Evolutionary conservation across 2,113 vertebrate species (phyloP).

Genomic region (Natator depressus): DNA sequence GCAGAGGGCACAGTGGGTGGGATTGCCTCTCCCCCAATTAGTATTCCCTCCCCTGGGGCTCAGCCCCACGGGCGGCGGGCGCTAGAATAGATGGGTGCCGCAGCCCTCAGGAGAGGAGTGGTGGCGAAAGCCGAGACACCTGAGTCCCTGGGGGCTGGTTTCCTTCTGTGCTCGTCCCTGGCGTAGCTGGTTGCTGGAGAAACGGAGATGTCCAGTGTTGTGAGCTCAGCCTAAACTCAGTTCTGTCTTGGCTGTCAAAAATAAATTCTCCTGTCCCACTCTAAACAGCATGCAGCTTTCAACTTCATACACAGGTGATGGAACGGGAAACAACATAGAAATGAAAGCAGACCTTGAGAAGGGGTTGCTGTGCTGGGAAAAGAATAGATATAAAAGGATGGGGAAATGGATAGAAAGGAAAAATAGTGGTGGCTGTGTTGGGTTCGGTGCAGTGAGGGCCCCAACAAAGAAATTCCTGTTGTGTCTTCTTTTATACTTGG

Average conservation of each 20-base stretch:
- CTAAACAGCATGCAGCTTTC: neutral
- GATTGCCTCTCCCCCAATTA: too few relatives aligned
- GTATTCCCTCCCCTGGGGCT: accelerated
- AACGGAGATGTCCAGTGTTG: neutral
- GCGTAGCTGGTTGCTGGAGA: neutral
- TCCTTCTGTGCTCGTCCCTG: neutral
- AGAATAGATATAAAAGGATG: neutral
- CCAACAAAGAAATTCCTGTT: neutral
- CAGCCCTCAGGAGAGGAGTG: neutral
- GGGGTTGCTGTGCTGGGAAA: neutral
- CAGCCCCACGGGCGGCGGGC: accelerated
- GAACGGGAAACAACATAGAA: neutral
- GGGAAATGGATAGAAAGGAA: neutral
- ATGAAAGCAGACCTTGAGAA: neutral
- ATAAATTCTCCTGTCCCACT: neutral
- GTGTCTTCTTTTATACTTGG: neutral
- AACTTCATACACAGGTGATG: too few relatives aligned
- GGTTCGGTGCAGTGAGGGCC: neutral
- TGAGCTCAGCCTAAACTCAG: neutral
- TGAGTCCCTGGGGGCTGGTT: neutral
- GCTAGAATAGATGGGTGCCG: too few relatives aligned
- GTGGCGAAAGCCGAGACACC: neutral
- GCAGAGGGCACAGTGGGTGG: neutral
- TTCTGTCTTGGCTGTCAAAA: neutral
- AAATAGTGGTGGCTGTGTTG: neutral